Conservation (phyloP, 1,140 invertebrate species). For the Archivesica marissinica region DNA sequence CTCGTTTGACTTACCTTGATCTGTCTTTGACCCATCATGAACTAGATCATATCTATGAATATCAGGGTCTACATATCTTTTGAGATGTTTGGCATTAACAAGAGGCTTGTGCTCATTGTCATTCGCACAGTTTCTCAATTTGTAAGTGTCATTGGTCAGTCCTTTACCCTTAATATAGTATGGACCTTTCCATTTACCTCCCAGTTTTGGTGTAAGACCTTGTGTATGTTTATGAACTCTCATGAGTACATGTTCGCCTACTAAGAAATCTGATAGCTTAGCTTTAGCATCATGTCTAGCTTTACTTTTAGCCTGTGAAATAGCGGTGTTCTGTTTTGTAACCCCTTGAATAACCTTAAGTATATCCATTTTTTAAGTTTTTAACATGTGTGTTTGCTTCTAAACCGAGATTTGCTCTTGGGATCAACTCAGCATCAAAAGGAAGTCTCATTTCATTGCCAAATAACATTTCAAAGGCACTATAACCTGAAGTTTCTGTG, state of each 20-base stretch:
- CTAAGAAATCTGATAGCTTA: neutral
- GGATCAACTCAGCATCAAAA: constrained; percentile 28
- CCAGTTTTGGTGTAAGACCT: constrained; percentile 29
- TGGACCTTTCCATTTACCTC: constrained; percentile 36
- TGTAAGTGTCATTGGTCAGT: neutral
- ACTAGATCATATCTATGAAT: neutral
- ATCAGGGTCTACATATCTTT: constrained; percentile 18
- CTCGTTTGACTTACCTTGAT: neutral
- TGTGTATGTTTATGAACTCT: constrained; percentile 9
- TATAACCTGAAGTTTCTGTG: constrained; percentile 24
- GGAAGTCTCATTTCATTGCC: constrained; percentile 45
- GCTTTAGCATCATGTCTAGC: constrained; percentile 20
- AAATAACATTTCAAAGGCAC: constrained; percentile 32
- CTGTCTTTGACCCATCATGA: neutral
- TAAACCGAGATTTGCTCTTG: neutral
- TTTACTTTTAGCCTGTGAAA: constrained; percentile 16
- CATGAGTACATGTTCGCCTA: neutral
- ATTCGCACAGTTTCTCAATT: neutral
- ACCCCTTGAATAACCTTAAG: constrained; percentile 12
- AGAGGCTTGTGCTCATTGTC: neutral
- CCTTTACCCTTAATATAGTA: constrained; percentile 13
- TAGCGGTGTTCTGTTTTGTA: neutral
- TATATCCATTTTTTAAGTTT: neutral
- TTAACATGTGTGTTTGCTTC: constrained; percentile 22
- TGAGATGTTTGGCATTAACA: constrained; percentile 35